Percentiles rank a stretch among this genome's conserved stretches.
These are phyloP conservation scores for Spicauda simplicius DNA, from an alignment of 2,888 invertebrate species.

Conservation along the genomic window DNA sequence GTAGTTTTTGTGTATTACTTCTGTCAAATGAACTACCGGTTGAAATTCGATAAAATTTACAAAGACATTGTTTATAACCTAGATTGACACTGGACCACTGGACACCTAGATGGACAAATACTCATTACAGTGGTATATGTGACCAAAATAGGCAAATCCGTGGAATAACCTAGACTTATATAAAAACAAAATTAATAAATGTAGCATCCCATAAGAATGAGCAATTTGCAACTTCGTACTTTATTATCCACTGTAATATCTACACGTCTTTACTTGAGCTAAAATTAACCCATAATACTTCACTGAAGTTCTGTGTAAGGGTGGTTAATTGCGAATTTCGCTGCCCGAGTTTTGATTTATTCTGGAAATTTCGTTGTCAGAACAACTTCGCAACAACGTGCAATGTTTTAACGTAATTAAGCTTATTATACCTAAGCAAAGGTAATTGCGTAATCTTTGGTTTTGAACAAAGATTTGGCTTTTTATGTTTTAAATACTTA, in stretches of 20 bases:
- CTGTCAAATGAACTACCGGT: no score
- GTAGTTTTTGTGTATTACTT: no score
- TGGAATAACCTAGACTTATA: no score
- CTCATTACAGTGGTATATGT: no score
- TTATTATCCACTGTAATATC: background rate
- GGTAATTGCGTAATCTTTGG: constrained; percentile 18
- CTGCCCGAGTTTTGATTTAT: constrained; percentile 40
- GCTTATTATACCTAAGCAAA: constrained; percentile 8
- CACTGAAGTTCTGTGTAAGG: constrained; percentile 41
- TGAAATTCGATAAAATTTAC: no score
- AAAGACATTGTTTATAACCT: no score
- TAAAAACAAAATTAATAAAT: no score
- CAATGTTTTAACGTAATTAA: constrained; percentile 36
- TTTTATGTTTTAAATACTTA: background rate
- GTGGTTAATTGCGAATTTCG: constrained; percentile 30
- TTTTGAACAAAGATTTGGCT: constrained; percentile 10
- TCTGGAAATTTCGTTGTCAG: constrained; percentile 38
- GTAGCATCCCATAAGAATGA: background rate
- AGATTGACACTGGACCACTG: no score
- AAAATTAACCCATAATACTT: constrained; percentile 40
- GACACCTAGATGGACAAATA: no score
- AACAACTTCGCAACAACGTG: constrained; percentile 38
- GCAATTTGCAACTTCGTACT: background rate
- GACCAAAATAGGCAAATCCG: no score
- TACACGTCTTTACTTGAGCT: constrained; percentile 24